Percentiles rank a stretch among this genome's conserved stretches.
Conservation (phyloP, 1,140 invertebrate species). For the Euura saliciscinereae region DNA sequence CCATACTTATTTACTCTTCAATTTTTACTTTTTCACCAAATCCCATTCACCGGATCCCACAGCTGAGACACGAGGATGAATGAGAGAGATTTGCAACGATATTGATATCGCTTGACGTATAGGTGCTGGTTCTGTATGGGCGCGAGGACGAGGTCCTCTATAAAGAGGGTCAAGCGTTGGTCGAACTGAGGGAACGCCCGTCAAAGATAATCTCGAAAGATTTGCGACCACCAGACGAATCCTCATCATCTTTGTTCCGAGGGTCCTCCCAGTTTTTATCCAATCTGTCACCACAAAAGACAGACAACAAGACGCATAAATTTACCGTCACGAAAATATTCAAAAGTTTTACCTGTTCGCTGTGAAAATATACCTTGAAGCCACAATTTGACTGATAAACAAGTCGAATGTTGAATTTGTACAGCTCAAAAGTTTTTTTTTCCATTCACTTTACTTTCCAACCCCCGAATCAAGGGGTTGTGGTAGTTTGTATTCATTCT, state of each 20-base stretch:
- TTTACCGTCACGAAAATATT: too few relatives aligned
- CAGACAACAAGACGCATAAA: too few relatives aligned
- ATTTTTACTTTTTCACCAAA: too few relatives aligned
- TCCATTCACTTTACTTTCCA: too few relatives aligned
- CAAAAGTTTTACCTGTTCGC: too few relatives aligned
- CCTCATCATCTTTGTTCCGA: background rate
- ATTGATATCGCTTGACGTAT: background rate
- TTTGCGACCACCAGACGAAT: background rate
- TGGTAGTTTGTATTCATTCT: too few relatives aligned
- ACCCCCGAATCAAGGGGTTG: background rate
- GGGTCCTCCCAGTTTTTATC: background rate
- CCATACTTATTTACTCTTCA: background rate
- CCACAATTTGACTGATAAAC: too few relatives aligned
- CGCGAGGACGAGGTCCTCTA: background rate
- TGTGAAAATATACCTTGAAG: too few relatives aligned
- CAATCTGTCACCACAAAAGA: background rate
- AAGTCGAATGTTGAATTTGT: too few relatives aligned
- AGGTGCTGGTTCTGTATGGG: background rate
- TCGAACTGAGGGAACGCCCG: background rate
- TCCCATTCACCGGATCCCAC: background rate
- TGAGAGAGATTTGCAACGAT: constrained; percentile 5
- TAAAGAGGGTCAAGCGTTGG: background rate
- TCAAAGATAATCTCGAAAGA: background rate
- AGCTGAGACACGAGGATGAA: background rate
- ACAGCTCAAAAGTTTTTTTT: too few relatives aligned